These are phyloP conservation scores for Odontophorus gujanensis DNA, from an alignment of 2,113 vertebrate genomes.

Conservation along the genomic window DNA sequence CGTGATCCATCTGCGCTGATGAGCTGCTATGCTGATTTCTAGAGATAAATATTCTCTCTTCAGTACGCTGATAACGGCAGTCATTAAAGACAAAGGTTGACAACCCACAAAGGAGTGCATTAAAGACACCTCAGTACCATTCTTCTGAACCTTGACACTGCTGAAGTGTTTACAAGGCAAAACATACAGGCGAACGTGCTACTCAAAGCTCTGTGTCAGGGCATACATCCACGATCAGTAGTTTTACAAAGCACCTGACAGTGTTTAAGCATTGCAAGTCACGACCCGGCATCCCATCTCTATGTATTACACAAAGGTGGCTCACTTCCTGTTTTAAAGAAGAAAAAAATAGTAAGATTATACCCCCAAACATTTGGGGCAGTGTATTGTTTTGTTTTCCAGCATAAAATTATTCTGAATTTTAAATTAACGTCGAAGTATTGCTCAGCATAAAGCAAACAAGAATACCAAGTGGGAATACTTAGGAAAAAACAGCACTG, in stretches of 20 bases:
- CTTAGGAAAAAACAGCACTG: constrained; percentile 3
- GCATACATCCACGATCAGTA: not conserved
- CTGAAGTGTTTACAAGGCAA: not conserved
- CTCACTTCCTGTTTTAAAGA: not conserved
- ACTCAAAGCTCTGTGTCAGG: not conserved
- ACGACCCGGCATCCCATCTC: not conserved
- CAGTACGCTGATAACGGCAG: not conserved
- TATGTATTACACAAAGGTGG: not conserved
- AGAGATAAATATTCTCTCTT: not conserved
- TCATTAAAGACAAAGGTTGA: not conserved
- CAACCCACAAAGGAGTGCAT: not conserved
- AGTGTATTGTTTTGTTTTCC: not conserved
- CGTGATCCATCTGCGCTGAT: not conserved
- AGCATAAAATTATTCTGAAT: not conserved
- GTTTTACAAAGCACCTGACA: not conserved
- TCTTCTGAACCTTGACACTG: not conserved
- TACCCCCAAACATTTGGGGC: not conserved
- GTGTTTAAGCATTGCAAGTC: not conserved
- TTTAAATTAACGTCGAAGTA: constrained; percentile 11
- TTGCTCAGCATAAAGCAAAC: not conserved
- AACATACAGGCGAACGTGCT: not conserved
- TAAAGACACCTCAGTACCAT: not conserved
- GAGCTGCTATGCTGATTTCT: not conserved
- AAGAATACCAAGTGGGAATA: constrained; percentile 45
- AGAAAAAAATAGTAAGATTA: not conserved